A percentile compares a stretch with the other conserved stretches of the same genome.
Conservation (phyloP, 2,888 invertebrate genomes). For the Catocala sponsa region DNA sequence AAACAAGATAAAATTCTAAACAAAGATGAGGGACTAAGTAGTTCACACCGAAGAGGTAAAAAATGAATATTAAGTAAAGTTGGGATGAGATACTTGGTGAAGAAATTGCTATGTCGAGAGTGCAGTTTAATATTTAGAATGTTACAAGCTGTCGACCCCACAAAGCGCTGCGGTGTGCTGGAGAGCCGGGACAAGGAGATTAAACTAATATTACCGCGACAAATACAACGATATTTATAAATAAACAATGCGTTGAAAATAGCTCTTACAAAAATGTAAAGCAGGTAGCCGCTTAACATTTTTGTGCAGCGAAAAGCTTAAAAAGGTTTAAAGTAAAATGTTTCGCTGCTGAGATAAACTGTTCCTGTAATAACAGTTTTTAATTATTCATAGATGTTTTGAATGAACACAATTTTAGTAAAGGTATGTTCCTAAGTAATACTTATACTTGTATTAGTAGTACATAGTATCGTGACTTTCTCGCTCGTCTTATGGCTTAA, state of each 20-base stretch:
- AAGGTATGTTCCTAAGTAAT: no score
- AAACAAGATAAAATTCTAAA: constrained; percentile 18
- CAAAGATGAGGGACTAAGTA: constrained; percentile 27
- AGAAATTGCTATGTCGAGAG: constrained; percentile 49
- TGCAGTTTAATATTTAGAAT: constrained; percentile 57
- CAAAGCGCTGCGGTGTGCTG: constrained; percentile 36
- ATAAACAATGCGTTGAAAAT: constrained; percentile 9
- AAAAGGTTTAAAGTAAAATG: background rate
- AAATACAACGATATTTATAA: constrained; percentile 21
- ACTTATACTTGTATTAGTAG: no score
- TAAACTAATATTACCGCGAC: constrained; percentile 34
- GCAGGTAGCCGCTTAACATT: background rate
- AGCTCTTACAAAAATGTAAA: background rate
- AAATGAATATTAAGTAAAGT: constrained; percentile 50
- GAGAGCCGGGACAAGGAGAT: constrained; percentile 28
- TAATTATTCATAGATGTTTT: background rate
- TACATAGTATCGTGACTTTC: no score
- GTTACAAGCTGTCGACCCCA: constrained; percentile 49
- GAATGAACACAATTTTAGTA: background rate
- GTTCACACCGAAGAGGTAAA: constrained; percentile 52
- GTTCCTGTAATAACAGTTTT: background rate
- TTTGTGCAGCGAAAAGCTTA: background rate
- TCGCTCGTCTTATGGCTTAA: no score
- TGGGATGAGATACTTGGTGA: constrained; percentile 44
- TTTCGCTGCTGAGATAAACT: background rate